phyloP scores from a whole-genome alignment of 2,797 vertebrate species.

The Gorsachius magnificus region DNA sequence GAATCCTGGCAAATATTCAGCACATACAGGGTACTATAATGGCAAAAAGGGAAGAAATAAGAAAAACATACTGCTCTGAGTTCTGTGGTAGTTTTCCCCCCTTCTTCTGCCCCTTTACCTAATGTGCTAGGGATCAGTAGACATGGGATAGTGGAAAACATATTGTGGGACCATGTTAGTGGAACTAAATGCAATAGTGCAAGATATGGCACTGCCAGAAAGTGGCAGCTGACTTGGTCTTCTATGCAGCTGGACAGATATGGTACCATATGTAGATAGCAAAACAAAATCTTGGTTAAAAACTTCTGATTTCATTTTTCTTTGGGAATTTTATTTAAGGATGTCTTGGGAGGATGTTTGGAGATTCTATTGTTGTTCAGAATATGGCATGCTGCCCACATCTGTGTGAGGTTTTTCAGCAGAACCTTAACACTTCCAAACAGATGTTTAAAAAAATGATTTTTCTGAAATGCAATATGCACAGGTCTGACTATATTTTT shows the following conservation, averaged over 20 bases:
- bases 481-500: conserved; percentile 52
- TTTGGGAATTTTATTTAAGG: conserved; percentile 38
- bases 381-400: conserved; percentile 70
- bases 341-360: conserved; percentile 56
- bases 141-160: not conserved
- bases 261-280: not conserved
- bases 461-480: conserved; percentile 59
- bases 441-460: conserved; percentile 63
- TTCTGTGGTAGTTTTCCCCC: not conserved
- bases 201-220: not conserved
- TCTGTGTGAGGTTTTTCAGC: conserved; percentile 75
- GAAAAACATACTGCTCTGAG: not conserved
- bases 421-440: conserved; percentile 72
- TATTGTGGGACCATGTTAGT: not conserved
- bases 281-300: not conserved
- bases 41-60: not conserved
- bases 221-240: not conserved
- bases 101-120: not conserved
- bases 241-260: not conserved
- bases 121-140: not conserved
- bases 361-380: conserved; percentile 61
- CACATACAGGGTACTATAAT: not conserved
- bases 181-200: not conserved
- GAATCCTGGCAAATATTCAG: conserved; percentile 22
- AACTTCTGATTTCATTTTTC: conserved; percentile 13